Conservation (phyloP, 37 sponge, comb jelly and placozoan species). For the Spongilla lacustris region DNA sequence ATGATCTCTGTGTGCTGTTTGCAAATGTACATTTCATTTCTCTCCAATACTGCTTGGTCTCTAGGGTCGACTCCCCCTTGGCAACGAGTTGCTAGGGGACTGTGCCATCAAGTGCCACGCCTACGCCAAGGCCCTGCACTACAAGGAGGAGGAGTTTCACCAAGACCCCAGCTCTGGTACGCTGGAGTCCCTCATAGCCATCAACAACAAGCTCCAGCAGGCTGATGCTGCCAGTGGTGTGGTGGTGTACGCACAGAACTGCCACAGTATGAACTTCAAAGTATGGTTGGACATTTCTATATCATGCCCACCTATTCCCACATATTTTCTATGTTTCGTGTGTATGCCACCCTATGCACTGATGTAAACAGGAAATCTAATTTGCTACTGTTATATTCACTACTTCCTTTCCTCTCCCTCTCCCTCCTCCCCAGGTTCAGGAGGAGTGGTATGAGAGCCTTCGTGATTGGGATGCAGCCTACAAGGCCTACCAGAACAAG, state of each 20-base stretch:
- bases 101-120: slow-evolving; percentile 94
- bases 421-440: slow-evolving; percentile 40
- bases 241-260: slow-evolving; percentile 84
- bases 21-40: too few species aligned
- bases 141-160: slow-evolving; percentile 97
- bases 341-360: too few species aligned
- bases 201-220: slow-evolving; percentile 98
- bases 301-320: too few species aligned
- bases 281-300: too few species aligned
- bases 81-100: slow-evolving; percentile 80
- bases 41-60: too few species aligned
- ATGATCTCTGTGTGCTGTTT: too few species aligned
- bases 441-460: slow-evolving; percentile 97
- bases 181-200: slow-evolving; percentile 86
- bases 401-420: background rate
- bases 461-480: slow-evolving; percentile 92
- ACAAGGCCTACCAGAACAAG: slow-evolving; percentile 78
- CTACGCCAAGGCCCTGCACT: slow-evolving; percentile 97
- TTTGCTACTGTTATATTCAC: too few species aligned
- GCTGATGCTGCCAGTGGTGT: slow-evolving; percentile 95
- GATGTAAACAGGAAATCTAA: too few species aligned
- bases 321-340: too few species aligned
- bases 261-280: slow-evolving; percentile 10
- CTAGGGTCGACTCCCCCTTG: slow-evolving; percentile 80
- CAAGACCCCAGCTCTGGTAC: slow-evolving; percentile 73